Percentiles rank a stretch among this genome's conserved stretches.
These are phyloP conservation scores for Euphydryas editha DNA, from an alignment of 2,888 invertebrate genomes.

Conservation along the genomic window DNA sequence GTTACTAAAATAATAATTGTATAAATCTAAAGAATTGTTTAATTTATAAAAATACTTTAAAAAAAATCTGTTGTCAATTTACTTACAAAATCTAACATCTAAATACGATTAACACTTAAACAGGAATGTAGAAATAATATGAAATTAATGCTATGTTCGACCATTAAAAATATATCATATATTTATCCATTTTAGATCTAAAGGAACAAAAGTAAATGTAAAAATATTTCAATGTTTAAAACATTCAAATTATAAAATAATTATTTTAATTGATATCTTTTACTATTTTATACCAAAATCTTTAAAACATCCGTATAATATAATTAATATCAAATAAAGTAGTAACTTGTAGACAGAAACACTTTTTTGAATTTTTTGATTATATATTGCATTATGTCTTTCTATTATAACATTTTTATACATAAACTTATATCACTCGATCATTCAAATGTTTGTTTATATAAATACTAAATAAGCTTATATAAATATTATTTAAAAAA, in stretches of 20 bases:
- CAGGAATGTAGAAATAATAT: slow-evolving; percentile 68
- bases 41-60: slow-evolving; percentile 12
- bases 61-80: slow-evolving; percentile 12
- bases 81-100: slow-evolving; percentile 11
- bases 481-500: not conserved
- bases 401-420: not conserved
- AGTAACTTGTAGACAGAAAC: too few relatives aligned
- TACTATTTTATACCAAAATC: too few relatives aligned
- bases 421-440: not conserved
- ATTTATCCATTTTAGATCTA: slow-evolving; percentile 23
- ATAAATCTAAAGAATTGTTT: not conserved
- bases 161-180: slow-evolving; percentile 31
- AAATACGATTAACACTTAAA: slow-evolving; percentile 29
- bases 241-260: not conserved
- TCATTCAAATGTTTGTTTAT: not conserved
- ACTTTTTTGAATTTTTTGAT: too few relatives aligned
- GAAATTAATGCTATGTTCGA: slow-evolving; percentile 28
- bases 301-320: too few relatives aligned
- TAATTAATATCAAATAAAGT: too few relatives aligned
- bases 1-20: slow-evolving; percentile 35
- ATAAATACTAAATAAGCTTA: not conserved
- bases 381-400: too few relatives aligned
- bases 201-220: slow-evolving; percentile 16
- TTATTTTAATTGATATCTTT: not conserved
- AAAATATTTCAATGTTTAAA: not conserved